Percentiles rank a stretch among this genome's conserved stretches.
Evolutionary conservation across 2,797 vertebrate species (phyloP).

Genomic region (Microhierax caerulescens): DNA sequence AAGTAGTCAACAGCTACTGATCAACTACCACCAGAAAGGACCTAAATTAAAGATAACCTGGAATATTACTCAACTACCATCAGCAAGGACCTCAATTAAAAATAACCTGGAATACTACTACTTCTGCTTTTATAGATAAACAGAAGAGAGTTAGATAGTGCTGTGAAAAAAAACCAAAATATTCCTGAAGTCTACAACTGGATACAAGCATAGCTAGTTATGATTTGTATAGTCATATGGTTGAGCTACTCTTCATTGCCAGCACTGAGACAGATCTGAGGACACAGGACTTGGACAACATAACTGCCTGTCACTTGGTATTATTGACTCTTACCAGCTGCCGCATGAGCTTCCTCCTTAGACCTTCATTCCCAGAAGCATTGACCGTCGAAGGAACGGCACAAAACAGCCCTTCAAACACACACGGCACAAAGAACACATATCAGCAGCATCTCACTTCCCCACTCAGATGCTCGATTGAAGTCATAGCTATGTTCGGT

Average conservation of each 20-base stretch:
- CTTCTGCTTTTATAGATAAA: neutral
- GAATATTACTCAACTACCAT: neutral
- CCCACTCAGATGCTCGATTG: neutral
- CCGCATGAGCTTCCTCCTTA: neutral
- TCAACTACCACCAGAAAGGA: neutral
- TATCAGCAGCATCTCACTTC: neutral
- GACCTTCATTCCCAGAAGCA: neutral
- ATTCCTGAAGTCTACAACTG: neutral
- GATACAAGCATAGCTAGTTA: neutral
- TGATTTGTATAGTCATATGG: neutral
- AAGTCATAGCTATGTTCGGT: neutral
- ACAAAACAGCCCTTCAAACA: neutral
- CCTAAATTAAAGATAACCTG: neutral
- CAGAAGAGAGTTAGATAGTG: neutral
- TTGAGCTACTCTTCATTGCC: neutral
- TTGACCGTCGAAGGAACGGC: neutral
- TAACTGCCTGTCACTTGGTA: neutral
- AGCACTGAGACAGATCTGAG: neutral
- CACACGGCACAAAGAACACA: neutral
- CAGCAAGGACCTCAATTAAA: neutral
- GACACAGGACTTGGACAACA: neutral
- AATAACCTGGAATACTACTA: neutral
- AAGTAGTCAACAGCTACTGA: neutral
- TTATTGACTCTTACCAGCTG: neutral
- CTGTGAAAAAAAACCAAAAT: neutral